Conservation (phyloP, 2,113 vertebrate genomes). For the Callopanchax toddi region DNA sequence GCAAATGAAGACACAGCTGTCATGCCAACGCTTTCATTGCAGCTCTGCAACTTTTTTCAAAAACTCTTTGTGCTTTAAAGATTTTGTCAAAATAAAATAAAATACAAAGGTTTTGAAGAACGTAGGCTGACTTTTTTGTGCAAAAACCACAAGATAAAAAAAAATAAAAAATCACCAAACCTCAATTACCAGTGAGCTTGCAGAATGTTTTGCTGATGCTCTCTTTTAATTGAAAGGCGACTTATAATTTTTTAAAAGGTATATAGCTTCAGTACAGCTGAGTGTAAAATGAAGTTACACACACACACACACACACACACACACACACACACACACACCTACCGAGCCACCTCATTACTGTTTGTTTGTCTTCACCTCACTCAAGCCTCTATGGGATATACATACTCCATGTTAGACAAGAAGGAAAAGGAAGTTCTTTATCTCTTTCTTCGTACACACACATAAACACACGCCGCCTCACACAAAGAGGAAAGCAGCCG, state of each 20-base stretch:
- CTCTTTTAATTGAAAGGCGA: constrained; percentile 45
- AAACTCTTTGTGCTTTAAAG: background rate
- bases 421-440: constrained; percentile 34
- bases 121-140: background rate
- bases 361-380: constrained; percentile 63
- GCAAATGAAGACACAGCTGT: constrained; percentile 8
- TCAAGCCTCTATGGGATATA: constrained; percentile 40
- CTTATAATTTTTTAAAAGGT: constrained; percentile 19
- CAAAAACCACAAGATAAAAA: constrained; percentile 4
- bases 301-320: constrained; percentile 5
- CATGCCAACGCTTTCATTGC: constrained; percentile 1
- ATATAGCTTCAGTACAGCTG: constrained; percentile 21
- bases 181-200: constrained; percentile 20
- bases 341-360: constrained; percentile 56
- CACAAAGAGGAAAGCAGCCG: constrained; percentile 47
- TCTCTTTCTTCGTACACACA: constrained; percentile 29
- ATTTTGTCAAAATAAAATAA: background rate
- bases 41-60: background rate
- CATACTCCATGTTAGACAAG: constrained; percentile 28
- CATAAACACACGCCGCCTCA: constrained; percentile 7
- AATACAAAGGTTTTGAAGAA: constrained; percentile 5
- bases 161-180: constrained; percentile 5
- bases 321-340: constrained; percentile 1
- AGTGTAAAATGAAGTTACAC: constrained; percentile 44
- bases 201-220: constrained; percentile 17